Evolutionary conservation across 1,140 invertebrate genomes (phyloP).

Genomic region (Euglossa dilemma): DNA sequence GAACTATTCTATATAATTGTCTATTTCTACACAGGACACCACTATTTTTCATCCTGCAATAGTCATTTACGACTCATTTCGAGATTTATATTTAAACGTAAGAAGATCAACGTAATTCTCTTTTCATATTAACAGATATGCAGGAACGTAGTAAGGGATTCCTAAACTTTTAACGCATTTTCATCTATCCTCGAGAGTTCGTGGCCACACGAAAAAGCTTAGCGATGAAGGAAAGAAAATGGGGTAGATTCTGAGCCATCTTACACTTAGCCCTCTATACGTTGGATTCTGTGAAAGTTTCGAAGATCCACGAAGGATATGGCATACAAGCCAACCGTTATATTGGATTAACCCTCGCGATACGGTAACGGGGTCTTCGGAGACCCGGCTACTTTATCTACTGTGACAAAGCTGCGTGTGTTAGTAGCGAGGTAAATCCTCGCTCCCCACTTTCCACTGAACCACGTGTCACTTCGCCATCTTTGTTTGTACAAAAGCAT

Average conservation of each 20-base stretch:
- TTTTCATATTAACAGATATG: neutral
- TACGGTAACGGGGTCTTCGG: too few species aligned
- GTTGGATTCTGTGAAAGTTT: conserved; percentile 27
- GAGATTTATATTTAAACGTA: neutral
- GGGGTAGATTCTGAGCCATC: conserved; percentile 47
- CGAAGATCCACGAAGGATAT: conserved; percentile 40
- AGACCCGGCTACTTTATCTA: too few species aligned
- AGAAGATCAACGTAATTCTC: neutral
- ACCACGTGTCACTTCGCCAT: too few species aligned
- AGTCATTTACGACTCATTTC: too few species aligned
- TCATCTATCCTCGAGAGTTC: neutral
- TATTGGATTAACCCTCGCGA: too few species aligned
- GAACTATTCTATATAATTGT: too few species aligned
- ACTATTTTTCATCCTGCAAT: too few species aligned
- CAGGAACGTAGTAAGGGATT: conserved; percentile 25
- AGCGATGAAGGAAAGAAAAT: conserved; percentile 45
- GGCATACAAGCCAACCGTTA: conserved; percentile 36
- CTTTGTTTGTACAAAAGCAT: too few species aligned
- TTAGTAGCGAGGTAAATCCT: too few species aligned
- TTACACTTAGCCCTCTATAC: conserved; percentile 48
- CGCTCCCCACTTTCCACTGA: too few species aligned
- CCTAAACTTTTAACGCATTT: conserved; percentile 38
- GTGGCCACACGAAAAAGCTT: conserved; percentile 21
- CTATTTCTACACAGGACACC: too few species aligned
- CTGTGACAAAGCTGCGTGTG: too few species aligned